Evolutionary conservation across 1,140 invertebrate species (phyloP), one percentile per base, ranked within the genome.

Genomic region (Habropoda laboriosa): DNA sequence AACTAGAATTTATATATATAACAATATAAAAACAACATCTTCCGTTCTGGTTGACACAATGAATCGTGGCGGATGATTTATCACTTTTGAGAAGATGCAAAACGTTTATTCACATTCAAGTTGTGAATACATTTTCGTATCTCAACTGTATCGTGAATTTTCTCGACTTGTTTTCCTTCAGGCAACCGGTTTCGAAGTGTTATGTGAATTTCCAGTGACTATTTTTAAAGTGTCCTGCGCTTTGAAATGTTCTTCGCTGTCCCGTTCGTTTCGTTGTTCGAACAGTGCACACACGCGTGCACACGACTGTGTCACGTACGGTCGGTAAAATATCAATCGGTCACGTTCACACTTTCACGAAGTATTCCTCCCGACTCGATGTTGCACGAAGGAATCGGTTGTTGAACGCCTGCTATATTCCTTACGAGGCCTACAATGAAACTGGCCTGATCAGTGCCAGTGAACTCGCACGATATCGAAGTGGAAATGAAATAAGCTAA

Each of bases 381-480:
- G 35, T 42, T 68, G 45, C 63, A 21, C 38, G 13, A 21, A 42
- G 49, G 53, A 75, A 70, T 75, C 66, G n/a, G 38, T 51, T 60
- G 66, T 35, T 5, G 35, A 30, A 12, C 27, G 53, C 61, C 57
- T 42, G 6, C 10, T 53, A 58, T 70, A 24, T 70, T 58, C 49
- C 57, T 78, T 55, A 75, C 53, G 58, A 71, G 61, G 12, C 7
- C 47, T 30, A 27, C 45, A 61, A 30, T 16, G 55, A 71, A 77
- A 70, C 72, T 67, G 32, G 45, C 64, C 32, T n/a, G 58, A 47
- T 61, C 30, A 60, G 71, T 80, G 76, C 57, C 68, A 82, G 58
- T 80, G 72, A 84, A 84, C 81, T 51, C 60, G 35, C 4, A 16
- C 7, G 13, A 42, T 42, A 71, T n/a, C n/a, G 66, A 58, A 64